Base-by-base conservation (phyloP, 2,797 vertebrate genomes). In the Phyllotis vaccarum region DNA sequence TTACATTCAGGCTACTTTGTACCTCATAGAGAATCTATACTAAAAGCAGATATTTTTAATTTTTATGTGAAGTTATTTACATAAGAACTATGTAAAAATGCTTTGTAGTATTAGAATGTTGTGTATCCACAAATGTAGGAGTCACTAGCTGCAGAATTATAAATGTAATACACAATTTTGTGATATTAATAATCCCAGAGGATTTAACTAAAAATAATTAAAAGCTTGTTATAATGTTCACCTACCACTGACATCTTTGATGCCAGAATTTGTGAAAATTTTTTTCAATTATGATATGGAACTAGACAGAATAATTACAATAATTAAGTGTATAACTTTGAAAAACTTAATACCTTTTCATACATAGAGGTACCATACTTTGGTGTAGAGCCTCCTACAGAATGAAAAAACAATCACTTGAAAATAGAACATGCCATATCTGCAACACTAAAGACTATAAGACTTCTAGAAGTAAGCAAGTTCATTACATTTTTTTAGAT, bases 271-370 rank as follows among this genome's bases (percentile, higher is more conserved):
- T 83, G 16, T 46, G 52, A 31, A n/a, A 78, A 4, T 49, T 49
- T 49, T 5, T 34, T 83, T 83, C 43, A 21, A 52, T 66, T 85
- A 14, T 6, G 62, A 52, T 85, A 66, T 85, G 46, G 62, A 85
- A 14, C 29, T 34, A 49, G 10, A 52, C 3, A 24, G 6, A 85
- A 31, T 68, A 85, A 66, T 29, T 34, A 66, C 16, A 62, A 21
- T 34, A 46, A 46, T 46, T 64, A 83, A 83, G 40, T 34, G 8
- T 31, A 64, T 64, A 82, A 37, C 4, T 9, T 70, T 16, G 13
- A 16, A 6, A 91, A 95, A 43, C 60, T 80, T 70, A 86, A 64
- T 90, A 3, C 37, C 40, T 95, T 94, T 90, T 62, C 13, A n/a
- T 83, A 80, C 9, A 17, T 56, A 80, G 54, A 83, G 13, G 21